Base-by-base conservation (phyloP, 2,888 invertebrate genomes). In the Drosophila multiciliata region DNA sequence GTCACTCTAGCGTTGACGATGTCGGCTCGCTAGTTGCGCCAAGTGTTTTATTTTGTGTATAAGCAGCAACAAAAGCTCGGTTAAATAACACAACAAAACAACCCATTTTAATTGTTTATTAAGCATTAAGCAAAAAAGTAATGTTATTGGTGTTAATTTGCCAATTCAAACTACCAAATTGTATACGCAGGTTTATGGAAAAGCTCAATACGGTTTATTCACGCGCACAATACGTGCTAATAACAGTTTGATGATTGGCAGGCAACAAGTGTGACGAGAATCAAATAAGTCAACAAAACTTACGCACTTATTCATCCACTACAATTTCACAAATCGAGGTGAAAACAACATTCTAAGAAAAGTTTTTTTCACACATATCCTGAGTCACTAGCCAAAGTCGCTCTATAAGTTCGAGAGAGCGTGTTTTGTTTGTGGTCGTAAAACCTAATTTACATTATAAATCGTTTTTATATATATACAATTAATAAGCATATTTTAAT, bases 221-320 rank as follows among this genome's bases (percentile, higher is more conserved):
- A 83, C 77, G 80, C 82, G 66, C 61, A 73, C 60, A 59, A 61
- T 80, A 86, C 80, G 83, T 84, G 83, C 62, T 84, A 88, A 88
- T 88, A 86, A 71, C 66, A 70, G 69, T 67, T 88, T 78, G 69
- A 82, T 69, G 8, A 23, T 45, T 23, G 23, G 23, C 23, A 80
- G 78, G 72, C 80, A 78, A 82, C 75, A 80, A 88, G 83, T 84
- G 82, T 40, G 78, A 69, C 65, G 70, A 71, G 59, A 68, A 69
- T 49, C 58, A 52, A 38, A 57, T 52, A 55, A 58, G 52, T 32
- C 40, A 78, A 40, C 59, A 59, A 55, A 45, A 49, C 49, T 65
- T n/a, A 54, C 15, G 42, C 12, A 57, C 32, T 32, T 32, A 26
- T 32, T 32, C 9, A 64, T 29, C 35, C 26, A 64, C 40, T 66